phyloP scores from a whole-genome alignment of 2,113 vertebrate species.

The Megaleporinus macrocephalus region DNA sequence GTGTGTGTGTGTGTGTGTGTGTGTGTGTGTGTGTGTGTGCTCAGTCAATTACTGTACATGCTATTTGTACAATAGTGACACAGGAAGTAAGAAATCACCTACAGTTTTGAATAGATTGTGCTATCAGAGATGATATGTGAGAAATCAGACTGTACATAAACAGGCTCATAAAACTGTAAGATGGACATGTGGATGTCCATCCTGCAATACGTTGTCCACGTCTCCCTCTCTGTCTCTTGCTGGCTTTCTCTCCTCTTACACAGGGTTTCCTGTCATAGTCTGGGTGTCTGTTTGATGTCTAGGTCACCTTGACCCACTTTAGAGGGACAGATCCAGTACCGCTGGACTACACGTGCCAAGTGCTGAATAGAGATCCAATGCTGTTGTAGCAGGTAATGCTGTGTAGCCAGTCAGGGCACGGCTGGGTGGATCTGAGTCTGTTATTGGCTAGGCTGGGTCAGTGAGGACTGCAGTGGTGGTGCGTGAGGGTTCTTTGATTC shows the following conservation, averaged over 20 bases:
- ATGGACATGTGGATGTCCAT: not conserved
- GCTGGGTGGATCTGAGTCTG: conserved; percentile 47
- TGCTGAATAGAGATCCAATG: conserved; percentile 42
- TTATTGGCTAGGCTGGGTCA: conserved; percentile 39
- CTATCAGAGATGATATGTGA: not conserved
- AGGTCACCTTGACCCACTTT: conserved; percentile 74
- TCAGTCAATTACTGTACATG: not conserved
- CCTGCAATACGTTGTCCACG: not conserved
- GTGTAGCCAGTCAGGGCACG: conserved; percentile 59
- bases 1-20: conserved; percentile 10
- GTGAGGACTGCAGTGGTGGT: conserved; percentile 52
- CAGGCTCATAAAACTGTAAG: not conserved
- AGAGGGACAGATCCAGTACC: conserved; percentile 35
- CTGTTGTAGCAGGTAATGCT: conserved; percentile 58
- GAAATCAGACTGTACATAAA: not conserved
- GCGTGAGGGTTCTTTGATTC: conserved; percentile 44
- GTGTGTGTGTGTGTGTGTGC: not conserved
- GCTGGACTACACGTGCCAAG: conserved; percentile 40
- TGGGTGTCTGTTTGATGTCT: conserved; percentile 33
- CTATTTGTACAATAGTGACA: not conserved
- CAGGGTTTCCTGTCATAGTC: conserved; percentile 41
- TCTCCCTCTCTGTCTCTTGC: not conserved
- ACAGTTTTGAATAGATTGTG: not conserved
- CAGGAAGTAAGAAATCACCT: not conserved
- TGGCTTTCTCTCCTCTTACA: not conserved